These are phyloP conservation scores for Melanotaenia parkinsoni DNA, from an alignment of 2,797 vertebrate genomes.

Conservation along the genomic window DNA sequence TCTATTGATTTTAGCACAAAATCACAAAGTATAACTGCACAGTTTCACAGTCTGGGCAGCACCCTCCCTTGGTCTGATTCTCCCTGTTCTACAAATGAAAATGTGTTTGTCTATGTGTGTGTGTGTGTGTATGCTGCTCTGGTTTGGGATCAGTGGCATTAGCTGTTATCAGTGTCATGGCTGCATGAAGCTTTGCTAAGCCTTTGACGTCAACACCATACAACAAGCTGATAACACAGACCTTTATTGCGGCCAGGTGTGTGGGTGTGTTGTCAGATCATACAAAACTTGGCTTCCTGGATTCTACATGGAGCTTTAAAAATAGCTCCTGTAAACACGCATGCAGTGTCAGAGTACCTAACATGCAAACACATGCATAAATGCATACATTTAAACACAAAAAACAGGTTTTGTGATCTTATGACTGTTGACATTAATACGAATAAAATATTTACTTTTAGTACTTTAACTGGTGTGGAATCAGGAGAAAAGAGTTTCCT, in stretches of 20 bases:
- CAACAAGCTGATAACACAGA: constrained; percentile 65
- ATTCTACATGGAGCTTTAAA: constrained; percentile 62
- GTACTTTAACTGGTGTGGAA: neutral
- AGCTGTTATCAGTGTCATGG: constrained; percentile 69
- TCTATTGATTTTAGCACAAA: constrained; percentile 9
- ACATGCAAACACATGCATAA: constrained; percentile 6
- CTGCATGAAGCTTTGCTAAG: constrained; percentile 58
- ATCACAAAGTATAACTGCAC: constrained; percentile 13
- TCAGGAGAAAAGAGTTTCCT: neutral
- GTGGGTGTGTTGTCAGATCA: constrained; percentile 71
- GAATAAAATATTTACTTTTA: neutral
- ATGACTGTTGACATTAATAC: neutral
- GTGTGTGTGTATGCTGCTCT: constrained; percentile 22
- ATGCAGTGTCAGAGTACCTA: constrained; percentile 11
- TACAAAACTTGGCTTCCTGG: constrained; percentile 68
- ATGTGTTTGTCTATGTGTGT: constrained; percentile 19
- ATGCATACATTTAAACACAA: neutral
- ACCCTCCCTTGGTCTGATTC: constrained; percentile 4
- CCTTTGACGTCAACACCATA: constrained; percentile 73
- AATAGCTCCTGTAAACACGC: constrained; percentile 65
- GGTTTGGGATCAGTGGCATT: constrained; percentile 51
- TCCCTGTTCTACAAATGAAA: constrained; percentile 54
- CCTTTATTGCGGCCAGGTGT: constrained; percentile 66
- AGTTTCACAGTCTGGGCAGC: constrained; percentile 13
- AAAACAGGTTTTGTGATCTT: neutral